Percentiles rank a stretch among this genome's conserved stretches.
phyloP scores from a whole-genome alignment of 2,113 vertebrate species.

The Sciurus niger region DNA sequence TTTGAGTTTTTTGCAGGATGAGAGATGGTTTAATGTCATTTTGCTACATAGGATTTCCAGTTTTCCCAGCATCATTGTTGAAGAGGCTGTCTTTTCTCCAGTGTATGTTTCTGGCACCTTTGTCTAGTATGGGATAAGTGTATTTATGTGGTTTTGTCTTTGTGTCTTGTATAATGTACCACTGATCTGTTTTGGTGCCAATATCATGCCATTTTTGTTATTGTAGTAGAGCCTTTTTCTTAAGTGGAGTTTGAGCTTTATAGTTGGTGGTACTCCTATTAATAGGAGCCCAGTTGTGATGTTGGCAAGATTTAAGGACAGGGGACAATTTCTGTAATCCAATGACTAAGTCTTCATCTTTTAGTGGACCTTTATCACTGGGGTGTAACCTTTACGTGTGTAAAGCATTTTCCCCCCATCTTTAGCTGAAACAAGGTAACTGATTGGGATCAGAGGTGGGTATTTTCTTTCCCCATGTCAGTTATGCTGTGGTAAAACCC shows the following conservation, averaged over 20 bases:
- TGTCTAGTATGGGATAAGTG: too few relatives aligned
- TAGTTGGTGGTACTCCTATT: background rate
- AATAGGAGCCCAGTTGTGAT: background rate
- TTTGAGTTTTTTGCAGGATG: too few relatives aligned
- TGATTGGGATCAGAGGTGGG: background rate
- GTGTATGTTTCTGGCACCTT: too few relatives aligned
- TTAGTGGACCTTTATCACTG: background rate
- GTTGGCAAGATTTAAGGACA: background rate
- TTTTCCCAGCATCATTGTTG: too few relatives aligned
- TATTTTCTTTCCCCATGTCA: background rate
- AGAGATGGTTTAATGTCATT: too few relatives aligned
- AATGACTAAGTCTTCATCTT: conserved; percentile 21
- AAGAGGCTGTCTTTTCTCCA: too few relatives aligned
- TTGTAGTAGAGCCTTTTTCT: background rate
- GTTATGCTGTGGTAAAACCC: background rate
- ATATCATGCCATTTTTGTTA: too few relatives aligned
- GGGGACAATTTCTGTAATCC: background rate
- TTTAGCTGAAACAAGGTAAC: background rate
- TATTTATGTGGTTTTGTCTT: too few relatives aligned
- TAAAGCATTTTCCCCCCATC: background rate
- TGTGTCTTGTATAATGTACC: too few relatives aligned
- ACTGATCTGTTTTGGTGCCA: too few relatives aligned
- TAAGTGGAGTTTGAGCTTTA: background rate
- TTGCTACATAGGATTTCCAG: too few relatives aligned
- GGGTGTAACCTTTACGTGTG: background rate